phyloP scores from a whole-genome alignment of 2,113 vertebrate genomes.

The Scomber colias region DNA sequence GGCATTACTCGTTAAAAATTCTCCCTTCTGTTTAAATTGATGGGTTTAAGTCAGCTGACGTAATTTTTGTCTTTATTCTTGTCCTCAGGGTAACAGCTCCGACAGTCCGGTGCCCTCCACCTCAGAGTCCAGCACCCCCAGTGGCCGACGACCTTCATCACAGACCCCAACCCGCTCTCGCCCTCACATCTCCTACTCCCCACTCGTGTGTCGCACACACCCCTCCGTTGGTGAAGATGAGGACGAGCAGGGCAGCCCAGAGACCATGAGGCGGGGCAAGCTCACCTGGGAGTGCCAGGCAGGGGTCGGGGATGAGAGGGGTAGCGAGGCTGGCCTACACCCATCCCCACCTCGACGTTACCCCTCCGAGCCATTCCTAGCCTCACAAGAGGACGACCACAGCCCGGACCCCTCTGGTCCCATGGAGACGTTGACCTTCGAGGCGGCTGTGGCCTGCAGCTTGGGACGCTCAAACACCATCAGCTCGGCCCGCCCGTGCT shows the following conservation, averaged over 20 bases:
- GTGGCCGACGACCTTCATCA: conserved; percentile 90
- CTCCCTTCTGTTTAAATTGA: too few relatives aligned
- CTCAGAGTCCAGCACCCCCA: conserved; percentile 97
- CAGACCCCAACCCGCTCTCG: conserved; percentile 91
- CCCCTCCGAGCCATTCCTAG: conserved; percentile 96
- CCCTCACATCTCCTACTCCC: conserved; percentile 95
- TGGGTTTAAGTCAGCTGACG: neutral
- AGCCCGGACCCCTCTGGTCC: conserved; percentile 93
- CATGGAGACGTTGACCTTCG: conserved; percentile 98
- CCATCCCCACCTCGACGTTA: conserved; percentile 90
- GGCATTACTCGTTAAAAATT: too few relatives aligned
- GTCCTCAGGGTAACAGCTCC: conserved; percentile 91
- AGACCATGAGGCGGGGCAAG: conserved; percentile 64
- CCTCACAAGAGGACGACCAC: conserved; percentile 93
- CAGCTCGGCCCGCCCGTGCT: conserved; percentile 88
- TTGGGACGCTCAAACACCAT: conserved; percentile 96
- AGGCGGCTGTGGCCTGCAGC: conserved; percentile 96
- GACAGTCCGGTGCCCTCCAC: conserved; percentile 96
- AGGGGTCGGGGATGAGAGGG: conserved; percentile 49
- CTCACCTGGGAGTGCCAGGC: conserved; percentile 63
- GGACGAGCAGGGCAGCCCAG: conserved; percentile 77
- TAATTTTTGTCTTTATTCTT: conserved; percentile 8
- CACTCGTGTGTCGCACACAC: conserved; percentile 89
- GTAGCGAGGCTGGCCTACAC: conserved; percentile 31
- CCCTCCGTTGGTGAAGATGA: conserved; percentile 80